phyloP scores from a whole-genome alignment of 2,888 invertebrate species.

The Drosophila austrosaltans region DNA sequence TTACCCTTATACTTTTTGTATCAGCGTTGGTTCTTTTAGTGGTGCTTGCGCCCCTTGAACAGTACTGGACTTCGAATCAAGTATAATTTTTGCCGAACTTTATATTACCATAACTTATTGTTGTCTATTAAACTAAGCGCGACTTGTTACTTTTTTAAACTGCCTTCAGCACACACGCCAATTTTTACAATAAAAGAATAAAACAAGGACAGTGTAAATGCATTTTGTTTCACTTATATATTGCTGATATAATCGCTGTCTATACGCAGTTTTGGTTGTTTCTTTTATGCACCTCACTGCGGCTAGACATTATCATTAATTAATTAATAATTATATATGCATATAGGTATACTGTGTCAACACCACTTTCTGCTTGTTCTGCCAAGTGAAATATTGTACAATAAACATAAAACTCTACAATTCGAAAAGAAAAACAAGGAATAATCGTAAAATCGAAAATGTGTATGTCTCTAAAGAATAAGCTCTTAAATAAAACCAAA shows the following conservation, averaged over 20 bases:
- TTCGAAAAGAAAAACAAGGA: conserved; percentile 38
- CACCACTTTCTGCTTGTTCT: conserved; percentile 13
- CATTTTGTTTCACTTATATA: conserved; percentile 52
- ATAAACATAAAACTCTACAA: conserved; percentile 49
- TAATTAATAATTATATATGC: conserved; percentile 15
- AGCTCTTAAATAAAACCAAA: conserved; percentile 49
- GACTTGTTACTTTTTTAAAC: too few species aligned
- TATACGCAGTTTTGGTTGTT: not conserved
- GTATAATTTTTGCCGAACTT: not conserved
- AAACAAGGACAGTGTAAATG: conserved; percentile 75
- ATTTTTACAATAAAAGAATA: conserved; percentile 58
- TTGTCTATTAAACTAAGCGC: too few species aligned
- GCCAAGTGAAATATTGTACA: conserved; percentile 22
- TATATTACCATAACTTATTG: too few species aligned
- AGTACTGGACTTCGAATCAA: conserved; percentile 83
- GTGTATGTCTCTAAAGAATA: conserved; percentile 30
- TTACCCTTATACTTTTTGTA: conserved; percentile 88
- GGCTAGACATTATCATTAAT: conserved; percentile 34
- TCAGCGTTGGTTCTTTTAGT: conserved; percentile 90
- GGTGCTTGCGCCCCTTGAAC: conserved; percentile 89
- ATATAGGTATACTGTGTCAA: not conserved
- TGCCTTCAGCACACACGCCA: too few species aligned
- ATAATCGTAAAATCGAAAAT: conserved; percentile 35
- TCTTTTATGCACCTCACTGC: conserved; percentile 34
- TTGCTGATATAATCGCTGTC: too few species aligned